Percentiles rank a stretch among this genome's conserved stretches.
phyloP scores from a whole-genome alignment of 2,888 invertebrate species.

The Lithosia quadra region DNA sequence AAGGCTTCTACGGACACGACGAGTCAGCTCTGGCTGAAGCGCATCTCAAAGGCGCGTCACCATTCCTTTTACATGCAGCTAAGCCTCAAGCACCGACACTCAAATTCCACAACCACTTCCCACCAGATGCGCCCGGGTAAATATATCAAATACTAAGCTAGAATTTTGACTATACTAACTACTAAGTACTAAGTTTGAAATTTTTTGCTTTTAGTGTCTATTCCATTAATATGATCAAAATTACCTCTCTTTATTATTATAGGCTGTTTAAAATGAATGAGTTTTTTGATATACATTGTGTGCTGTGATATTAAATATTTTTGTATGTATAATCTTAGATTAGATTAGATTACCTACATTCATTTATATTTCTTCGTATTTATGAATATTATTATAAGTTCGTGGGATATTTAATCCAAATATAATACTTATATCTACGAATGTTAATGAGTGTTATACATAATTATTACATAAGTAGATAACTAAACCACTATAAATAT shows the following conservation, averaged over 20 bases:
- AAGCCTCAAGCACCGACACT: constrained; percentile 94
- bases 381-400: constrained; percentile 34
- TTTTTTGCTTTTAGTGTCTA: background rate
- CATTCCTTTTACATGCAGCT: constrained; percentile 91
- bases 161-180: background rate
- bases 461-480: constrained; percentile 25
- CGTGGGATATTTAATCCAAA: constrained; percentile 48
- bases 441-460: constrained; percentile 43
- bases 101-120: constrained; percentile 97
- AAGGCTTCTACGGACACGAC: constrained; percentile 96
- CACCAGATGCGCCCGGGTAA: constrained; percentile 94
- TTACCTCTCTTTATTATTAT: background rate
- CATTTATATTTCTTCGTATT: constrained; percentile 28
- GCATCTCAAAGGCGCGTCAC: constrained; percentile 90
- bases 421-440: too few species aligned
- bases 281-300: constrained; percentile 7
- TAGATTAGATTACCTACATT: constrained; percentile 32
- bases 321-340: constrained; percentile 40
- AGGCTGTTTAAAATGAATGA: constrained; percentile 9
- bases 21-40: constrained; percentile 89
- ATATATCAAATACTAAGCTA: constrained; percentile 60
- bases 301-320: constrained; percentile 20
- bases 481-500: constrained; percentile 17
- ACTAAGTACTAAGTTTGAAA: too few species aligned
- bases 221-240: background rate